A percentile compares a stretch with the other conserved stretches of the same genome.
Evolutionary conservation across 2,113 vertebrate genomes (phyloP).

Genomic region (Cranoglanis bouderius): DNA sequence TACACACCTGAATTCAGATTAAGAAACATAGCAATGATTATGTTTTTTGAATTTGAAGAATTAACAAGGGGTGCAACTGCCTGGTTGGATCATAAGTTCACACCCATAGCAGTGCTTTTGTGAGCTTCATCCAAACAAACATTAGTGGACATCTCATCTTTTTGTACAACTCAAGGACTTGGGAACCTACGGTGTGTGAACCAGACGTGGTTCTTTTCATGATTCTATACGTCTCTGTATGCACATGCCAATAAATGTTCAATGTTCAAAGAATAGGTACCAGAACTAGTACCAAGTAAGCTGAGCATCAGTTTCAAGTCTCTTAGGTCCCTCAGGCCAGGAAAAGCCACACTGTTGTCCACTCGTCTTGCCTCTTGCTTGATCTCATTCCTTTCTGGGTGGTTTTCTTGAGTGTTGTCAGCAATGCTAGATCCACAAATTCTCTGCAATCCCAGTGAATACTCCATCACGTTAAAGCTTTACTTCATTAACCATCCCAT

Average conservation of each 20-base stretch:
- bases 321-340: not conserved
- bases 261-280: not conserved
- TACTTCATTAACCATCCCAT: not conserved
- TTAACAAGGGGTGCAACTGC: not conserved
- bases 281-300: not conserved
- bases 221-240: not conserved
- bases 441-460: not conserved
- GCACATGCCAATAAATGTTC: not conserved
- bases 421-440: not conserved
- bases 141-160: not conserved
- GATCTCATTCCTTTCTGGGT: not conserved
- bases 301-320: not conserved
- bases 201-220: not conserved
- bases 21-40: not conserved
- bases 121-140: no score
- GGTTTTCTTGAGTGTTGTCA: not conserved
- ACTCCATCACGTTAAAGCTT: not conserved
- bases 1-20: not conserved
- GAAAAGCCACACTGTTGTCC: not conserved
- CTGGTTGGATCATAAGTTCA: not conserved
- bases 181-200: not conserved
- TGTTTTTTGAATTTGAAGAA: not conserved
- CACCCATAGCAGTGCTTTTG: no score
- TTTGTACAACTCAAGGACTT: no score
- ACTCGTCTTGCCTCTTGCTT: not conserved